Conservation (phyloP, 2,113 vertebrate species). For the human region GRCh38 chr9:8174001-8174500, state of each 20-base stretch:
- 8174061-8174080: slow-evolving; percentile 21
- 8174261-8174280: neutral
- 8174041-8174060: slow-evolving; percentile 25
- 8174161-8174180: neutral
- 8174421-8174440: neutral
- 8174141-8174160: neutral
- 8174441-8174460: neutral
- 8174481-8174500: neutral
- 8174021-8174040: slow-evolving; percentile 46
- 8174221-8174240: neutral
- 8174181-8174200: neutral
- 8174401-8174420: neutral
- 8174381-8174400: neutral
- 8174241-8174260: neutral
- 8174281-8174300: neutral
- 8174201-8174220: neutral
- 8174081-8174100: neutral
- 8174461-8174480: neutral
- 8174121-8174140: neutral
- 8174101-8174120: slow-evolving; percentile 23
- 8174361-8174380: neutral
- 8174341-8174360: neutral
- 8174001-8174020: neutral
- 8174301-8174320: neutral
- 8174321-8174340: neutral